Base-by-base conservation (phyloP, 2,888 invertebrate genomes). In the Apocheima hispidaria region DNA sequence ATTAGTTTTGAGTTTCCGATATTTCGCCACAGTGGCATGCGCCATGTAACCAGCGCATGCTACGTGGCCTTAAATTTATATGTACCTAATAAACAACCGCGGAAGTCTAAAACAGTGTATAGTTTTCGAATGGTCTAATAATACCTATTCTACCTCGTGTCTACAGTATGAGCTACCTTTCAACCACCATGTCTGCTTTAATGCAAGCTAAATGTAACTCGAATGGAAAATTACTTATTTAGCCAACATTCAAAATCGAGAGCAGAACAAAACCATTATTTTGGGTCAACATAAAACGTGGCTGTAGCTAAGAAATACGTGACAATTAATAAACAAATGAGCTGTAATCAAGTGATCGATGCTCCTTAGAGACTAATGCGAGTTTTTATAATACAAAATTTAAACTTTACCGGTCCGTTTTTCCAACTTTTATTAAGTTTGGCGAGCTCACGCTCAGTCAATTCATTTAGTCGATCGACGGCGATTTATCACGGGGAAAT, bases 401-500 rank as follows among this genome's bases (percentile, higher is more conserved):
- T 56, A 48, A 61, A 61, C 33, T 52, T 61, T 40, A 46, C 21
- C 51, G 21, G 46, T 44, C 23, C 48, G 28, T 56, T 61, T 48
- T 35, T 38, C 46, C 20, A 61, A 61, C 38, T 61, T 61, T 52
- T 61, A 56, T 56, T 52, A 52, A 52, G 61, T 56, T 61, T 43
- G 41, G 55, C 49, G 50, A 23, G 49, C 56, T 52, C 40, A 51
- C 63, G 63, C 44, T 63, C 63, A 54, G 63, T 63, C 63, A 63
- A 63, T 63, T 58, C 58, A 63, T 63, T 63, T 54, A 58, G 63
- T 44, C 54, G 63, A 62, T 62, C 49, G 53, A 7, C 28, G 12
- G 40, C 58, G 50, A 63, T 63, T 63, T 63, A 63, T 63, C 63
- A 63, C 30, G 26, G 46, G 49, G 26, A 56, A 63, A 58, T 63